Base-by-base conservation (phyloP, 2,888 invertebrate genomes). In the Hetaerina titia region DNA sequence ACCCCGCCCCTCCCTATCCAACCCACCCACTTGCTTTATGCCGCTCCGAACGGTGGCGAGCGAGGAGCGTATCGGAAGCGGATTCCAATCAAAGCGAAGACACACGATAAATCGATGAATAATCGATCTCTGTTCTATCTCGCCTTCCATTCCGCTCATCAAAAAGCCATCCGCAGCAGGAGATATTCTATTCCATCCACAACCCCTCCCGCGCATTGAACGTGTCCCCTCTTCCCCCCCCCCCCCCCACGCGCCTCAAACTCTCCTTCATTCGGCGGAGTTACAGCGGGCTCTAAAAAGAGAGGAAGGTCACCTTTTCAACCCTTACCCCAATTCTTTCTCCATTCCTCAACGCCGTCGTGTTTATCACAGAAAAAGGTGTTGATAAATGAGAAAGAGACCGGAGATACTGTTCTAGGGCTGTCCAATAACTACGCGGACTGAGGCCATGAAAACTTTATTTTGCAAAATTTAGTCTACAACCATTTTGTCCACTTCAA, bases 61-160 rank as follows among this genome's bases (percentile, higher is more conserved):
- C 19, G 5, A 69, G 69, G 45, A 15, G 22, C 56, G 22, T 92
- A 92, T 92, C 92, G 92, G 56, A 74, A 57, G 92, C 92, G 69
- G 69, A 92, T 92, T 56, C 92, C 74, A 92, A 92, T 92, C 92
- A 92, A 92, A 92, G 64, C 92, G 92, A 92, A 92, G 92, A 92
- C 92, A 13, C 57, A 69, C 69, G 92, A 92, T 92, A 92, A 92
- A 92, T 92, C 92, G 92, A 92, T 92, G 92, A 92, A 92, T 92
- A 92, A 92, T 92, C 92, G 69, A 92, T 92, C 92, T 92, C 92
- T 69, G 25, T 90, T 64, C 90, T 25, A 90, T 90, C 64, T 69
- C 69, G 45, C 64, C 92, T 74, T 92, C 92, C 92, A 92, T 56
- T 92, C 92, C 69, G 57, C 57, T 92, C 92, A 69, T 92, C 92